Base-by-base conservation (phyloP, 2,888 invertebrate species). In the Latheticus oryzae region DNA sequence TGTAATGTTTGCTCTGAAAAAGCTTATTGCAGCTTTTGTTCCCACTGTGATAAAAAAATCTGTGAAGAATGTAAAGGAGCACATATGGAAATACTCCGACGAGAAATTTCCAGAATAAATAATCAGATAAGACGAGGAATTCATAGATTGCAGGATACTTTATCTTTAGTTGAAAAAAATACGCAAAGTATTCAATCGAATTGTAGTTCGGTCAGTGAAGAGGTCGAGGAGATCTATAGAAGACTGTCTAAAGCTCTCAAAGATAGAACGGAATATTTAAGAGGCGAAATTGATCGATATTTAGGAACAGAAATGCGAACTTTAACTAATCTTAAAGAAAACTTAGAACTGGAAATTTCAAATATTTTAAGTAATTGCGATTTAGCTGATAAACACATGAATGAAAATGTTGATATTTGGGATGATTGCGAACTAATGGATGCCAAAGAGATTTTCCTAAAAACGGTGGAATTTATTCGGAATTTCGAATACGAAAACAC, bases 341-440 rank as follows among this genome's bases (percentile, higher is more conserved):
- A 95, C 80, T 82, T 98, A 69, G 96, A 97, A 77, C 86, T 91
- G 76, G 98, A 99, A 81, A 90, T 97, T 75, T 87, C 90, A 66
- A 98, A 97, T 80, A 95, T 98, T 72, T 87, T 90, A 74, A 95
- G 96, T 76, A 98, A 97, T 80, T 97, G 97, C 81, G 97, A 97
- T 78, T 84, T 96, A 73, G 94, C 95, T 40, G 97, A 97, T 79
- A 95, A 95, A 78, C 91, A 95, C 76, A 93, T 95, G 84, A 91
- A 88, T 73, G 92, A 93, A 67, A 89, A 88, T 62, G 74, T 75
- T 1, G 90, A 93, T 26, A 90, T 93, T 71, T 94, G 95, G 90
- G 94, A 96, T 69, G 93, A 95, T 71, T 90, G 92, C 62, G 94
- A 95, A 76, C 83, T 95, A 63, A 93, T 96, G 83, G 95, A 95